Conservation (phyloP, 2,113 vertebrate species). For the Anarrhichthys ocellatus region DNA sequence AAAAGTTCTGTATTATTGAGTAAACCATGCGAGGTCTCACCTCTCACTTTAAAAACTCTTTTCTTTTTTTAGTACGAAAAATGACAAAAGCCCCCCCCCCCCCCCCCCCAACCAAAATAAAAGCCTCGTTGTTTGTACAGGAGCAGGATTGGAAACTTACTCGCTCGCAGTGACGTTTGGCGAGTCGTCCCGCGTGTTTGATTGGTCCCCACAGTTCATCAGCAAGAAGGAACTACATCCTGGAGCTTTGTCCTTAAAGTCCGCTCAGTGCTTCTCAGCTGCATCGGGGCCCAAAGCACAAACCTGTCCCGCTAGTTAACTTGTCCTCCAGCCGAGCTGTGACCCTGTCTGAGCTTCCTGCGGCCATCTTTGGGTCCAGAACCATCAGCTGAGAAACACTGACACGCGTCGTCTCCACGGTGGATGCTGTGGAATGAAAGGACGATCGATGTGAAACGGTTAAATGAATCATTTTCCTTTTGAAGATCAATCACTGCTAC, state of each 20-base stretch:
- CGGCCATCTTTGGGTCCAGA: constrained; percentile 35
- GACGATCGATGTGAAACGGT: neutral
- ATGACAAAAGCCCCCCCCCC: constrained; percentile 40
- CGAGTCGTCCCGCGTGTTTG: neutral
- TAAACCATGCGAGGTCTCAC: constrained; percentile 51
- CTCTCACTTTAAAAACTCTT: constrained; percentile 33
- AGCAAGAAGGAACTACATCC: constrained; percentile 20
- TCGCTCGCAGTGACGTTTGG: constrained; percentile 67
- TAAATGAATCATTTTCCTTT: no score
- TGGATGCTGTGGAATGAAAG: constrained; percentile 9
- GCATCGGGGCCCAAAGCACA: constrained; percentile 45
- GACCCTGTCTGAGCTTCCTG: neutral
- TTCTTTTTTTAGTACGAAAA: constrained; percentile 67
- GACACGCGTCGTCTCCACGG: constrained; percentile 3
- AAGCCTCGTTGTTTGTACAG: constrained; percentile 36
- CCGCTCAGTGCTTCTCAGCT: constrained; percentile 46
- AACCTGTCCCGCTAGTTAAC: neutral
- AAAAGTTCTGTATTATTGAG: constrained; percentile 67
- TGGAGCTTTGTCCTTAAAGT: neutral
- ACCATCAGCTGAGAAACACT: constrained; percentile 55
- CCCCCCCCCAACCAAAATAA: constrained; percentile 29
- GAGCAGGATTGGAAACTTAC: constrained; percentile 36
- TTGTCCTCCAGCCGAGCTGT: neutral
- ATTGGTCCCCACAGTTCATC: constrained; percentile 48
- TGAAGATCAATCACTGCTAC: no score